Evolutionary conservation across 2,797 vertebrate species (phyloP).

Genomic region (Artibeus lituratus): DNA sequence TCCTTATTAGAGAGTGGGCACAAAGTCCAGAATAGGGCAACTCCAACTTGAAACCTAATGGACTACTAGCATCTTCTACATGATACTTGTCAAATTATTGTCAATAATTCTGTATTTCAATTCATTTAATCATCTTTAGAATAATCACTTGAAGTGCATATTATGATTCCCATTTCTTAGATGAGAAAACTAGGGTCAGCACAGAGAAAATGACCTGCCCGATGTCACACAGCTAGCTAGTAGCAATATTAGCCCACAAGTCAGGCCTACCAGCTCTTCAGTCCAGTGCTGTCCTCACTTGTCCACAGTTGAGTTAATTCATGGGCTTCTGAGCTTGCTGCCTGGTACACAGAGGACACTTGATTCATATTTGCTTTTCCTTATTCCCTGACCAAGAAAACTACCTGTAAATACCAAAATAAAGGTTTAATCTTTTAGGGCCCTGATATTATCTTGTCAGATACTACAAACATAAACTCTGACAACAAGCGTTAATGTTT

Average conservation of each 20-base stretch:
- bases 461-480: background rate
- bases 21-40: background rate
- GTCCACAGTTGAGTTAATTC: background rate
- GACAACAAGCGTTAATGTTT: background rate
- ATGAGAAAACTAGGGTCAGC: background rate
- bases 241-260: background rate
- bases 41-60: background rate
- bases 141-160: background rate
- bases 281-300: no score
- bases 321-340: background rate
- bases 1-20: background rate
- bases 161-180: background rate
- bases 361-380: background rate
- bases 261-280: background rate
- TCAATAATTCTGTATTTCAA: background rate
- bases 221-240: background rate
- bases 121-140: background rate
- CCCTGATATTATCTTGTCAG: background rate
- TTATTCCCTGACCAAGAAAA: background rate
- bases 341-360: background rate
- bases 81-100: background rate
- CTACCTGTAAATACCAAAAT: background rate
- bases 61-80: background rate
- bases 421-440: background rate
- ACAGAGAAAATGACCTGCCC: background rate